Base-by-base conservation (phyloP, 92 coral and sea anemone genomes). In the Actinostola sp. region DNA sequence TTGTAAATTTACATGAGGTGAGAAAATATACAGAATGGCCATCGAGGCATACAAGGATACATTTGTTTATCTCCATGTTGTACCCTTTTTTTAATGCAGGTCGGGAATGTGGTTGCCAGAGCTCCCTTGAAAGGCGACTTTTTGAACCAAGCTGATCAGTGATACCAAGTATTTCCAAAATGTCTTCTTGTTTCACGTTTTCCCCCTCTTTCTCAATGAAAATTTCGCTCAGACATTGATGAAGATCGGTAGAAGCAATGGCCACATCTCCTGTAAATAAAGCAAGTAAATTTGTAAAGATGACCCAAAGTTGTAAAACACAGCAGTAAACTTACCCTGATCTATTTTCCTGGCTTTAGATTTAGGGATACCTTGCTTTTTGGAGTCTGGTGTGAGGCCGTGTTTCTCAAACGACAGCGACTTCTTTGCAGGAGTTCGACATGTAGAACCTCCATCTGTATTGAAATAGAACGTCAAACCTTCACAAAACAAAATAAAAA, bases 331-430 rank as follows among this genome's bases (percentile, higher is more conserved):
- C 45, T 7, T 39, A 39, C 45, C 45, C 14, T 39, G 45, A 14
- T 7, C 14, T 7, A 14, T 39, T 39, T 14, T 7, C 71, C 49
- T 64, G 12, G 24, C 27, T 42, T 66, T 66, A 66, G 72, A 15
- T 66, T 53, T 17, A 28, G 72, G 72, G 4, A 66, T 35, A 1
- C 72, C 72, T 8, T 45, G 72, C 27, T 53, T 28, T 39, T 65
- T 65, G 15, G 71, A 65, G 14, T 65, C 55, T 11, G 71, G 71
- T 39, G 56, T 65, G 14, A 66, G 72, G 51, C 48, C 62, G 44
- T 68, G 75, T 30, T 68, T 68, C 48, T 29, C 61, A 25, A 24
- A 56, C 28, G 53, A 49, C 49, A 65, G 27, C 44, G 36, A 26
- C 32, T 65, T 50, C 34, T 64, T 38, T 12, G 52, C 34, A 7